Base-by-base conservation (phyloP, 2,888 invertebrate species). In the Drosophila nr. fundita region DNA sequence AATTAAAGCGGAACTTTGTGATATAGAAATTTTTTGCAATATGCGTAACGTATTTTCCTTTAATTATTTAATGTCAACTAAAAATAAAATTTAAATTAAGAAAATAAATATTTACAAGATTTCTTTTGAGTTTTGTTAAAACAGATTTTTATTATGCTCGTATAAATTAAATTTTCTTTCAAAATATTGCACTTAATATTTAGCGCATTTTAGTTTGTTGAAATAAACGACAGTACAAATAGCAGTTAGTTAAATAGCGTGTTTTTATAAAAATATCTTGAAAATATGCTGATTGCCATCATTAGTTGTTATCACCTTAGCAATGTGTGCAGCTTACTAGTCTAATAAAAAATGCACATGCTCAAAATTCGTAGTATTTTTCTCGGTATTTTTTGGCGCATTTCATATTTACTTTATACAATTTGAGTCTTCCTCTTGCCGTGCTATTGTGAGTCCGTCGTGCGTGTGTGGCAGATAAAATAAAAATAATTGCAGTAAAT, bases 391-490 rank as follows among this genome's bases (percentile, higher is more conserved):
- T 53, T 81, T 78, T 78, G 24, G 78, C 38, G 4, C 27, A 34
- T 68, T 72, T 52, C 4, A 10, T 49, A 80, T 67, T 59, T 61
- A 71, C 63, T 45, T 63, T 6, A 30, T 48, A 58, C 29, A 34
- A 10, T 55, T 63, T 24, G 10, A 53, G 10, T 74, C 78, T 82
- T 73, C 63, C 29, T 78, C 63, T 72, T 81, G 5, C 24, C 62
- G 49, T 78, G 42, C 68, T 29, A 27, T 27, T 55, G 50, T 42
- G 55, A 42, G 65, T 62, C 52, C 27, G 49, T 73, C 54, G 85
- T 82, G 84, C 89, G 77, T 84, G 84, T 84, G 84, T 85, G 84
- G 84, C 84, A 85, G 57, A 80, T 66, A 72, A 75, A 65, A 62
- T 63, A 50, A 65, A 27, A 76, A 63, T 67, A 69, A 45, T 78